Evolutionary conservation across 2,113 vertebrate genomes (phyloP), one percentile per base, ranked within the genome.

Genomic region (Patagioenas fasciata): DNA sequence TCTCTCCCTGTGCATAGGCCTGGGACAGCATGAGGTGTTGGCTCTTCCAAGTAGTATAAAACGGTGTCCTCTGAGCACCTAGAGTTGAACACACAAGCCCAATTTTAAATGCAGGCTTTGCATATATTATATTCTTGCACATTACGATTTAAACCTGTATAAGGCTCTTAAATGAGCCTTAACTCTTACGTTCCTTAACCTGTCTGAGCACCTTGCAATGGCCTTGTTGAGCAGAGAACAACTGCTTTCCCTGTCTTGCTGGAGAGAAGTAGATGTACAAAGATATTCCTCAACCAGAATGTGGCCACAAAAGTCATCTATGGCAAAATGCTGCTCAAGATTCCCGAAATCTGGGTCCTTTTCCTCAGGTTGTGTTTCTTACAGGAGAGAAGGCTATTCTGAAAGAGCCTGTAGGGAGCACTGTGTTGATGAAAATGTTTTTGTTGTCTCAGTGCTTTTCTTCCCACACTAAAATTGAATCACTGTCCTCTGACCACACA

Each of bases 41-140:
- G 34, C 28, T 73, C 29, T 88, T 86, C 42, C 31, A 42, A 15
- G 23, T 14, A 38, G 23, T 60, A 4, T 29, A 36, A 67, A 66
- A 67, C 62, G 58, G 66, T 82, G 53, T 60, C 31, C 40, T 83
- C 53, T 57, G 61, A 81, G 40, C 38, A 72, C 25, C 44, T 86
- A 75, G 72, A 79, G 61, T 13, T 81, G 57, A 79, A 48, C n/a
- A 48, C 44, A 74, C 10, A 77, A 89, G 15, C n/a, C 40, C 48
- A 13, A 21, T 72, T 84, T 95, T 61, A 75, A 78, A 69, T 75
- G 36, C 65, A 84, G 69, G 28, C 36, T 88, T 83, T 90, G 61
- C 9, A 34, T 70, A 21, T 24, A 32, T 74, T n/a, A 40, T 81
- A 19, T 57, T 92, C 25, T 81, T 74, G 44, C 84, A 58, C 65